Conservation (phyloP, 2,113 vertebrate genomes). For the Ranitomeya imitator region DNA sequence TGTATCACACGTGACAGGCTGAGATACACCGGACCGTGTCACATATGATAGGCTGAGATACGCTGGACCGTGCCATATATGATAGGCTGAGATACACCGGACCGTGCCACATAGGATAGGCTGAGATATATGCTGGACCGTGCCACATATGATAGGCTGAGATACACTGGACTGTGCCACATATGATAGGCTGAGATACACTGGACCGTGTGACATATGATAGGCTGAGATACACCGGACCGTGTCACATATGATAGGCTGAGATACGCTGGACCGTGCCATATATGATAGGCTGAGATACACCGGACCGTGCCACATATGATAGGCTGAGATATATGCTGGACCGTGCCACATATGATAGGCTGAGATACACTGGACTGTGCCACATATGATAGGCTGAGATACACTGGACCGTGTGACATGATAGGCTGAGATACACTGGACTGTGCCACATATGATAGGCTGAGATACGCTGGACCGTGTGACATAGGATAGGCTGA, state of each 20-base stretch:
- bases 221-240: too few species aligned
- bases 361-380: too few species aligned
- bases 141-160: background rate
- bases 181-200: background rate
- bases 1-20: too few species aligned
- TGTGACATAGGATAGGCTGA: background rate
- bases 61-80: background rate
- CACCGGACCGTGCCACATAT: background rate
- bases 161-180: background rate
- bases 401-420: too few species aligned
- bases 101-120: background rate
- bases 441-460: background rate
- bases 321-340: background rate
- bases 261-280: too few species aligned
- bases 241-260: too few species aligned
- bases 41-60: background rate
- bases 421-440: background rate
- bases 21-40: too few species aligned
- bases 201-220: background rate
- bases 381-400: too few species aligned
- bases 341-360: background rate
- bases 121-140: background rate
- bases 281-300: background rate
- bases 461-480: background rate
- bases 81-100: background rate